Percentiles rank a stretch among this genome's conserved stretches.
phyloP scores from a whole-genome alignment of 2,113 vertebrate species.

The Sander lucioperca region DNA sequence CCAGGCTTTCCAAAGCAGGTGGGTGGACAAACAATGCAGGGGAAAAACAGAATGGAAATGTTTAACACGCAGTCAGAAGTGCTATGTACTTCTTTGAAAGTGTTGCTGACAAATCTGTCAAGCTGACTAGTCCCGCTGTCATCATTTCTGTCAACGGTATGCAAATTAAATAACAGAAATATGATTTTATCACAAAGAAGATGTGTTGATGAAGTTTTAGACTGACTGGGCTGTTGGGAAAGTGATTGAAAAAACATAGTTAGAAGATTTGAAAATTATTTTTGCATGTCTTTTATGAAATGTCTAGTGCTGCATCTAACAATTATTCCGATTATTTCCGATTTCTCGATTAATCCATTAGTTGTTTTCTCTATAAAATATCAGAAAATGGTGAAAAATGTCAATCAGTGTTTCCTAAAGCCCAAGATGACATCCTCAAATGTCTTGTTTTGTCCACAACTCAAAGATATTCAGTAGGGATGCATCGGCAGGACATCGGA shows the following conservation, averaged over 20 bases:
- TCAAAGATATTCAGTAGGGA: too few relatives aligned
- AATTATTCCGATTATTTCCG: too few relatives aligned
- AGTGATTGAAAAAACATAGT: not conserved
- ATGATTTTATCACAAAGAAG: slow-evolving; percentile 28
- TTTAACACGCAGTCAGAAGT: slow-evolving; percentile 42
- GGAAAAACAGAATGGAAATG: slow-evolving; percentile 14
- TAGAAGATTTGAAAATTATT: not conserved
- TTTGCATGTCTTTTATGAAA: too few relatives aligned
- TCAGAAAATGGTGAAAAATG: too few relatives aligned
- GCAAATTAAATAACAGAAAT: slow-evolving; percentile 20
- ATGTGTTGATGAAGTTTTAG: slow-evolving; percentile 19
- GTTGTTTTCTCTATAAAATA: too few relatives aligned
- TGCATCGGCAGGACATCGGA: too few relatives aligned
- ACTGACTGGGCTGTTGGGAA: not conserved
- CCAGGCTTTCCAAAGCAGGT: slow-evolving; percentile 3
- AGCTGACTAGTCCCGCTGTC: slow-evolving; percentile 48
- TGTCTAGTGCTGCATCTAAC: too few relatives aligned
- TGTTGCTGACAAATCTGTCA: slow-evolving; percentile 51
- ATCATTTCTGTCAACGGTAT: slow-evolving; percentile 25
- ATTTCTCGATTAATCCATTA: too few relatives aligned
- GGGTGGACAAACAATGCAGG: slow-evolving; percentile 26
- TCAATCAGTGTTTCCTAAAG: too few relatives aligned
- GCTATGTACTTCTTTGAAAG: slow-evolving; percentile 53
- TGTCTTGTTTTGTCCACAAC: too few relatives aligned
- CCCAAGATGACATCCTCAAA: too few relatives aligned